Base-by-base conservation (phyloP, 2,888 invertebrate species). In the Nasonovia ribisnigri region DNA sequence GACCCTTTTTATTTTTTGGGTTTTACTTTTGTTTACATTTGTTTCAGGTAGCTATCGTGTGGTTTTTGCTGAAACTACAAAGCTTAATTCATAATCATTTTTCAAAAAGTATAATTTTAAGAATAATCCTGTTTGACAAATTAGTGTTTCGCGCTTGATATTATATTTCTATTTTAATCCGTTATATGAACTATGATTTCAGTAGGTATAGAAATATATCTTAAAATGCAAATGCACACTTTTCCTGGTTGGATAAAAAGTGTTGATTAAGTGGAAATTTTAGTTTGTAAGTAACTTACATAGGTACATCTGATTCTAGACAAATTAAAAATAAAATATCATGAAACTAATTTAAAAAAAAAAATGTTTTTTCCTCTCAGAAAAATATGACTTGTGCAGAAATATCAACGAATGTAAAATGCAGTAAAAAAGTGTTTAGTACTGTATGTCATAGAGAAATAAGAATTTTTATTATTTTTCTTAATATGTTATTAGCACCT, bases 1-100 rank as follows among this genome's bases (percentile, higher is more conserved):
- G 54, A 91, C 84, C 91, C 84, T 91, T 84, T 43, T 91, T 91
- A 91, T 91, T 84, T 84, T 91, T 91, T 84, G 51, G 42, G 84
- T 26, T 43, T 91, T 84, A 84, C 54, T 84, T 29, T 4, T 91
- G 84, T 84, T 84, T 91, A 84, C 84, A 84, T 91, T 91, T 84
- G 54, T 91, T 91, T 54, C 91, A 54, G 91, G 91, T 91, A 84
- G 48, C 48, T 90, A 48, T 90, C 3, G 36, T 77, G 13, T 36
- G 26, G 36, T 51, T 48, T 48, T 36, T 48, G n/a, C 90, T 51
- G 13, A 89, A 89, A 48, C 24, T 57, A 46, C 67, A 43, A 24
- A 24, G 46, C 20, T 89, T 57, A 57, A 60, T 67, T 60, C 20
- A 67, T 46, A 67, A 67, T 67, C 60, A 46, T 90, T 48, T 67